Base-by-base conservation (phyloP, 2,888 invertebrate genomes). In the Tenthredo amoena region DNA sequence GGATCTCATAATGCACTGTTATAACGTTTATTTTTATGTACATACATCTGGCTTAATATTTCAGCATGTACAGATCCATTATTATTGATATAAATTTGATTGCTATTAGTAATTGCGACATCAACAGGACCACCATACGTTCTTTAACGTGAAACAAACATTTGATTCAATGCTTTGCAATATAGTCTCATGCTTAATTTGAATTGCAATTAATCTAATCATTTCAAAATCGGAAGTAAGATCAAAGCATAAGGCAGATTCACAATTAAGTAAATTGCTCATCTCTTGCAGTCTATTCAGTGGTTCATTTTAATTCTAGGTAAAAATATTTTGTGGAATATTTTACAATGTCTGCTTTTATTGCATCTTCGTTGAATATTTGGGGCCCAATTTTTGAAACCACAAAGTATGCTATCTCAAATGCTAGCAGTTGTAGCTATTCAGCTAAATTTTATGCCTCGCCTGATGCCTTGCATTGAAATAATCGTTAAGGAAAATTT, bases 1-100 rank as follows among this genome's bases (percentile, higher is more conserved):
- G 83, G 34, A 43, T 50, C 50, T 68, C 18, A 47, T 31, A 43
- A 47, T 31, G 82, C 81, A 81, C 68, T 68, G 34, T 82, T 21
- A n/a, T 31, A 47, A 68, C 40, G 26, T 68, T 83, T 65, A 47
- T 72, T 18, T 50, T 26, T 77, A 34, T 77, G 15, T 62, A 62
- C n/a, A 26, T 83, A 68, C 37, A 83, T 26, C 58, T 26, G 68
- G 83, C 68, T 71, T 83, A 34, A 71, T 81, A 62, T 37, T 81
- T 62, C 37, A 58, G 37, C 62, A 81, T 37, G 34, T 50, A 77
- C 50, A n/a, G 34, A 55, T 43, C 74, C 47, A 31, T 74, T 74
- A 74, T 40, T 40, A 76, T 37, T 12, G 15, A 76, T 47, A 40
- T 71, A 7, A 76, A 47, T 10, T 76, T 76, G n/a, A 76, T 47